Percentiles rank a stretch among this genome's conserved stretches.
These are phyloP conservation scores for Uropsilus gracilis DNA, from an alignment of 2,113 vertebrate genomes.

Conservation along the genomic window DNA sequence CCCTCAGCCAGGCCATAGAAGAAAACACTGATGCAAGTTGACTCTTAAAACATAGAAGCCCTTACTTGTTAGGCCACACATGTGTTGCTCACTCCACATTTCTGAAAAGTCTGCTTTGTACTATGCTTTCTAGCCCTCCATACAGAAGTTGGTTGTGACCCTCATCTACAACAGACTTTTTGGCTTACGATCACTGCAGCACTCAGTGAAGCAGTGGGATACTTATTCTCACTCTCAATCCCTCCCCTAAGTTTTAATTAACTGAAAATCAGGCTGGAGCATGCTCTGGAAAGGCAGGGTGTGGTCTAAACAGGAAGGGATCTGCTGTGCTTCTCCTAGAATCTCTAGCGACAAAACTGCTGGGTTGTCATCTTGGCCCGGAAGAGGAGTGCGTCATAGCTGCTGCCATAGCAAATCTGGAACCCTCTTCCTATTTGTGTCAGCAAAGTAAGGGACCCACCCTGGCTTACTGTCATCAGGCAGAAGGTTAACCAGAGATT, in stretches of 20 bases:
- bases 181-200: background rate
- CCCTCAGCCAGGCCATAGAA: background rate
- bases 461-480: background rate
- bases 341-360: background rate
- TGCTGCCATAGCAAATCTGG: background rate
- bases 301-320: background rate
- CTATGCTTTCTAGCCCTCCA: background rate
- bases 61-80: background rate
- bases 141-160: background rate
- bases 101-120: background rate
- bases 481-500: background rate
- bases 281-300: background rate
- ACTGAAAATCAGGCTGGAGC: background rate
- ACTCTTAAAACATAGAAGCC: background rate
- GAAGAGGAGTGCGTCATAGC: background rate
- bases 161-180: background rate
- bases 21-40: accelerated
- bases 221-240: too few relatives aligned
- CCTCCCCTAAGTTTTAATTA: background rate
- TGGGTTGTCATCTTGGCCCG: background rate
- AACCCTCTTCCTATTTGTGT: background rate
- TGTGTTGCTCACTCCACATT: background rate
- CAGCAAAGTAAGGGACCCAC: background rate
- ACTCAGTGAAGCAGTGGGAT: background rate
- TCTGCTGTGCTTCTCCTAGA: background rate